Evolutionary conservation across 2,113 vertebrate genomes (phyloP).

Genomic region (Mesembrinibis cayennensis): DNA sequence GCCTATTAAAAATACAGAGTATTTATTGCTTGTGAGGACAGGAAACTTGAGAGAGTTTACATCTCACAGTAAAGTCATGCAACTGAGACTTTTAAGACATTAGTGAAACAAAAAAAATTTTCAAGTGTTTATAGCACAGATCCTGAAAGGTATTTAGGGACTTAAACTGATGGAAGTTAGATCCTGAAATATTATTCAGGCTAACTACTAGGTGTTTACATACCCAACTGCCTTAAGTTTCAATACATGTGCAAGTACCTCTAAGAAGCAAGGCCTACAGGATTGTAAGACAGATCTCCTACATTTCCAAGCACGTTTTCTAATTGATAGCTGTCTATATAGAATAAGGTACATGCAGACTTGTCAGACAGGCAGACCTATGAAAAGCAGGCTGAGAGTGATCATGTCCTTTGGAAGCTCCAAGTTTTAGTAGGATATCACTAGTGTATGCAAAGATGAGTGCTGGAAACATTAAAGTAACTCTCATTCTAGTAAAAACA

Average conservation of each 20-base stretch:
- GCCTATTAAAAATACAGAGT: not conserved
- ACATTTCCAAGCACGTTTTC: not conserved
- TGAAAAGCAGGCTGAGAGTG: not conserved
- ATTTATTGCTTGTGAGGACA: not conserved
- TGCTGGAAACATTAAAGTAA: not conserved
- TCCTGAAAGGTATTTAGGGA: not conserved
- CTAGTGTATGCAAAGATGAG: not conserved
- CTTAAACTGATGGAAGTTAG: not conserved
- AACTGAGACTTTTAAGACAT: not conserved
- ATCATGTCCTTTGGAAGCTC: not conserved
- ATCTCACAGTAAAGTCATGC: not conserved
- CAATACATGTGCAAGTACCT: not conserved
- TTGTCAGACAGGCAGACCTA: not conserved
- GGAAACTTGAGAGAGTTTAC: not conserved
- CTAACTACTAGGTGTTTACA: not conserved
- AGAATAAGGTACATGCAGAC: not conserved
- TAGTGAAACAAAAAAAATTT: not conserved
- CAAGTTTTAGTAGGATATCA: not conserved
- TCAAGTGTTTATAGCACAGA: not conserved
- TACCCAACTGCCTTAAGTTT: not conserved
- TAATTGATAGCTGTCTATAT: not conserved
- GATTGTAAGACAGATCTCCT: not conserved
- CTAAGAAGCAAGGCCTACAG: not conserved
- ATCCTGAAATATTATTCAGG: not conserved
- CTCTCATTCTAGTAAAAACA: not conserved